Evolutionary conservation across 2,888 invertebrate genomes (phyloP).

Genomic region (Chaitophorus viminalis): DNA sequence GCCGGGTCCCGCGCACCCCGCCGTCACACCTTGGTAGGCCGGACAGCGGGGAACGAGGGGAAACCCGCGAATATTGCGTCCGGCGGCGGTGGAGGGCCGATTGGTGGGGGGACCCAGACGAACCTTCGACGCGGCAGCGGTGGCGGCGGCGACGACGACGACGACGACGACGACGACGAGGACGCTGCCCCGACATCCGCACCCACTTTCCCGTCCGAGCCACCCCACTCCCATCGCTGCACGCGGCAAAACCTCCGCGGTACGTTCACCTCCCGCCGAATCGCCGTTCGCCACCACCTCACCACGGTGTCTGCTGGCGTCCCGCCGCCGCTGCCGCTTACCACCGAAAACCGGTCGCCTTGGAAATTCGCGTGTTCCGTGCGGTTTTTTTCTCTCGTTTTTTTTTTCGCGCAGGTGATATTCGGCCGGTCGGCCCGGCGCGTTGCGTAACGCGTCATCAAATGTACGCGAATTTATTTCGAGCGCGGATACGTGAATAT

Average conservation of each 20-base stretch:
- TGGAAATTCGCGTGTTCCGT: slow-evolving; percentile 51
- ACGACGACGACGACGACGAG: slow-evolving; percentile 33
- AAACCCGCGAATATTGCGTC: slow-evolving; percentile 38
- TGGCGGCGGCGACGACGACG: background rate
- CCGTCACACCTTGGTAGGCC: slow-evolving; percentile 1
- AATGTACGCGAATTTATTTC: slow-evolving; percentile 29
- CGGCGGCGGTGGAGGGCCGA: slow-evolving; percentile 28
- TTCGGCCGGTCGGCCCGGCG: slow-evolving; percentile 45
- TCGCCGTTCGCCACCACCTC: background rate
- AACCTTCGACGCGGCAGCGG: slow-evolving; percentile 52
- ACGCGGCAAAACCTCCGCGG: background rate
- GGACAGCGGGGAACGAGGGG: slow-evolving; percentile 6
- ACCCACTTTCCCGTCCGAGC: slow-evolving; percentile 31
- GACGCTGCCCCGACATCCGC: slow-evolving; percentile 51
- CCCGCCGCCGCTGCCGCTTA: background rate
- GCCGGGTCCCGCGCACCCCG: slow-evolving; percentile 52
- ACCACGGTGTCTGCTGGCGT: background rate
- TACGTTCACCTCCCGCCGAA: slow-evolving; percentile 44
- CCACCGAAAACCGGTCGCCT: slow-evolving; percentile 55
- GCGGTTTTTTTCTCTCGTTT: too few species aligned
- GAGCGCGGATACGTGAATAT: slow-evolving; percentile 3
- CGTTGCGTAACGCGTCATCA: slow-evolving; percentile 26
- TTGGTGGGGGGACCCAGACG: slow-evolving; percentile 51
- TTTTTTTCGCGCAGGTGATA: slow-evolving; percentile 21
- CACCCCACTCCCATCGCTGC: background rate